Evolutionary conservation across 2,113 vertebrate species (phyloP), one percentile per base, ranked within the genome.

Genomic region (Prochilodus magdalenae): DNA sequence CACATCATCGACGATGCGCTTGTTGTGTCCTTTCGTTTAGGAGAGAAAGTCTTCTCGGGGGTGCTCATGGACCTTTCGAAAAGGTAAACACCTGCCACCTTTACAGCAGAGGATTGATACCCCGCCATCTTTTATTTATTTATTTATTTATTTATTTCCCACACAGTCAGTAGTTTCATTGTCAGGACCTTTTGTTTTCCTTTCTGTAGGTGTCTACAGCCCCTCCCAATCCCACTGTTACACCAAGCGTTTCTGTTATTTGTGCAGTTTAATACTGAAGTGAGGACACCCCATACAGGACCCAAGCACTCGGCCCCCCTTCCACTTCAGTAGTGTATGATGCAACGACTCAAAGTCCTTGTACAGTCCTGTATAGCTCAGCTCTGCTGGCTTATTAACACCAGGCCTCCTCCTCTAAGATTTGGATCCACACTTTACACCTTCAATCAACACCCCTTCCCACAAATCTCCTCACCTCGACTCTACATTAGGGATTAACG

Each of bases 1-100:
- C 98, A 98, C 94, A 96, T 99, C 89, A 98, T 99, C 85, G 97
- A 98, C 92, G 98, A 99, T 89, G 97, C 97, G 29, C 94, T 99
- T 80, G 97, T 99, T 87, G 98, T 99, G 87, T 99, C 98, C 5
- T 97, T 99, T 92, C 95, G 96, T 77, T 89, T 96, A 70, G 97
- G 97, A 40, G 95, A 97, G 90, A 96, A 96, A 91, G 92, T 98
- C 74, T 99, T 99, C 90, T 98, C 97, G 0, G 98, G 98, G 57
- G 97, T 99, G 33, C 95, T 99, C 87, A 99, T 99, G 97, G 98
- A 99, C 85, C 93, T 99, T 74, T 97, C 96, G 11, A 97, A 94
- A 94, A 97, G 98, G 97, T 98, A 91, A 85, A 84, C 66, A 60
- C 20, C 14, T 11, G 4, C n/a, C 29, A 0, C 7, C 16, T 40